phyloP scores from a whole-genome alignment of 1,140 invertebrate genomes.

The Drosophila melanogaster region Release_6_plus_ISO1_MT NT_033779.5:2392001-2392500 shows the following conservation, averaged over 20 bases:
- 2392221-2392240: too few species aligned
- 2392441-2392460: constrained; percentile 81
- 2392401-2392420: constrained; percentile 56
- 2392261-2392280: too few species aligned
- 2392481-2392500: constrained; percentile 70
- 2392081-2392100: constrained; percentile 25
- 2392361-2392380: constrained; percentile 1
- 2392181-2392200: background rate
- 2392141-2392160: too few species aligned
- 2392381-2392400: constrained; percentile 64
- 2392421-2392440: constrained; percentile 70
- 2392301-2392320: constrained; percentile 58
- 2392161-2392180: background rate
- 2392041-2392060: constrained; percentile 30
- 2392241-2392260: too few species aligned
- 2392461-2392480: constrained; percentile 63
- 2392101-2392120: background rate
- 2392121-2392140: too few species aligned
- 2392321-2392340: constrained; percentile 36
- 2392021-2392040: constrained; percentile 37
- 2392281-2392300: constrained; percentile 29
- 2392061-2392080: constrained; percentile 63
- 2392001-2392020: constrained; percentile 55
- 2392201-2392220: too few species aligned
- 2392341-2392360: constrained; percentile 43